Percentiles rank a stretch among this genome's conserved stretches.
Evolutionary conservation across 2,113 vertebrate genomes (phyloP).

Genomic region (Barbus barbus): DNA sequence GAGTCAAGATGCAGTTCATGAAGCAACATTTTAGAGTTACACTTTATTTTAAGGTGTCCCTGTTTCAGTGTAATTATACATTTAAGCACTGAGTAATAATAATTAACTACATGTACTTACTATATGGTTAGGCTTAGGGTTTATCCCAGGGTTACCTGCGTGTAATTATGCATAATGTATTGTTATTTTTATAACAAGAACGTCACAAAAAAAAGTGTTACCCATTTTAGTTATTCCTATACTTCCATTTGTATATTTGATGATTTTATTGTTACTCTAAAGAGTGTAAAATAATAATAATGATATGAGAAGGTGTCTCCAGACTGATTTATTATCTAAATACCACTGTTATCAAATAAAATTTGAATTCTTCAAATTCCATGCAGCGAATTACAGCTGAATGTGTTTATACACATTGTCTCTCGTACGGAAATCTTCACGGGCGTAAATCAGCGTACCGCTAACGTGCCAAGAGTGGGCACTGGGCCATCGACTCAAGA

Average conservation of each 20-base stretch:
- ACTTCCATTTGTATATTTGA: not conserved
- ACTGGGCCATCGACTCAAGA: conserved; percentile 11
- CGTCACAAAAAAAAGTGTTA: too few species aligned
- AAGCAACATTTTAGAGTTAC: not conserved
- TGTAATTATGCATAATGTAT: too few species aligned
- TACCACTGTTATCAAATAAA: not conserved
- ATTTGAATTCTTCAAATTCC: conserved; percentile 32
- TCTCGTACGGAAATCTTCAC: not conserved
- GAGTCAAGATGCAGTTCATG: not conserved
- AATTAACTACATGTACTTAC: too few species aligned
- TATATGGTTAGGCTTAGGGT: too few species aligned
- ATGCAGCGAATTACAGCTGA: not conserved
- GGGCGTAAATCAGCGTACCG: conserved; percentile 3
- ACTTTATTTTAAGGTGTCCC: too few species aligned
- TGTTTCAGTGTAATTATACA: too few species aligned
- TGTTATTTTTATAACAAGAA: too few species aligned
- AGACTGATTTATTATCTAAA: not conserved
- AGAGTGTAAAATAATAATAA: not conserved
- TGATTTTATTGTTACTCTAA: not conserved
- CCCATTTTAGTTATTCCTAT: not conserved
- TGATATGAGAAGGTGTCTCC: not conserved
- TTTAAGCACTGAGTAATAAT: too few species aligned
- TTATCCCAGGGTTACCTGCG: too few species aligned
- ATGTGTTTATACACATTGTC: conserved; percentile 5
- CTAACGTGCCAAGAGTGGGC: conserved; percentile 22